phyloP scores from a whole-genome alignment of 2,797 vertebrate genomes.

The Parambassis ranga region DNA sequence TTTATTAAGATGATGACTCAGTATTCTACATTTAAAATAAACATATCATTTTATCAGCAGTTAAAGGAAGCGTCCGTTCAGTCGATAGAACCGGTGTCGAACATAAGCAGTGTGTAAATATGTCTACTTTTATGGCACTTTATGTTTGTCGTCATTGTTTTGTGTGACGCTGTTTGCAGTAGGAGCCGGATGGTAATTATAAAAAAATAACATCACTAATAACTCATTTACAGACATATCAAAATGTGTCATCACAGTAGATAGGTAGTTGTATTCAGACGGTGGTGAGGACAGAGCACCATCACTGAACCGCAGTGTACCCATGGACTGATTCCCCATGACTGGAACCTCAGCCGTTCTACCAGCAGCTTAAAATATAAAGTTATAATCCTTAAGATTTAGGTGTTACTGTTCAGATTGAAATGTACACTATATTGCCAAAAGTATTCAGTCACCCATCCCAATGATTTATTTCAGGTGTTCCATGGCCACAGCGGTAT shows the following conservation, averaged over 20 bases:
- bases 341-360: too few species aligned
- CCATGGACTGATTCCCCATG: too few species aligned
- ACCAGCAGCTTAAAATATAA: too few species aligned
- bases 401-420: too few species aligned
- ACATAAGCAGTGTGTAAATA: conserved; percentile 18
- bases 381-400: conserved; percentile 6
- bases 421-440: too few species aligned
- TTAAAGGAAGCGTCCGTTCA: too few species aligned
- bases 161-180: conserved; percentile 9
- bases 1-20: conserved; percentile 23
- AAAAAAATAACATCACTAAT: conserved; percentile 43
- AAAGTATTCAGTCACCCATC: too few species aligned
- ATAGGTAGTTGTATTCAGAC: conserved; percentile 41
- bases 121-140: conserved; percentile 66
- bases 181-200: conserved; percentile 27
- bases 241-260: conserved; percentile 60
- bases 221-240: conserved; percentile 44
- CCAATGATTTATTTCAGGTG: too few species aligned
- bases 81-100: not conserved
- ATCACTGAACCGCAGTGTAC: conserved; percentile 49
- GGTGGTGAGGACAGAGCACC: conserved; percentile 54
- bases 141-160: conserved; percentile 9
- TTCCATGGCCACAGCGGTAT: too few species aligned
- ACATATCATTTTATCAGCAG: too few species aligned
- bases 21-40: too few species aligned